Evolutionary conservation across 2,888 invertebrate species (phyloP).

Genomic region (Achlya flavicornis): DNA sequence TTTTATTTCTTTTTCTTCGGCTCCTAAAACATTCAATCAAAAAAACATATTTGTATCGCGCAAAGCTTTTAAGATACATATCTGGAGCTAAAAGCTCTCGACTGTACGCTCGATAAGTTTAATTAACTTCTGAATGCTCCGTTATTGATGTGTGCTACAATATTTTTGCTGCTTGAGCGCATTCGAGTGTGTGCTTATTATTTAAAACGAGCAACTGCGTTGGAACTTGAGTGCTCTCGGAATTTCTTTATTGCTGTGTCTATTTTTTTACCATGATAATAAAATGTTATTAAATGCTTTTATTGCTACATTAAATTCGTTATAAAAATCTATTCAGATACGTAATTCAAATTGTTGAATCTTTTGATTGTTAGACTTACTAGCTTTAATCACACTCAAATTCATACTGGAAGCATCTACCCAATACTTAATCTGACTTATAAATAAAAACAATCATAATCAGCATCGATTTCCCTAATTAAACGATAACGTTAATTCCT

Average conservation of each 20-base stretch:
- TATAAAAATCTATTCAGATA: too few relatives aligned
- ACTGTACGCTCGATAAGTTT: not conserved
- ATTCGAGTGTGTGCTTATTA: not conserved
- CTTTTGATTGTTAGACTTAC: too few relatives aligned
- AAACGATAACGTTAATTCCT: not conserved
- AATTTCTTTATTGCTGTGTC: not conserved
- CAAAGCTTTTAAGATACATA: slow-evolving; percentile 13
- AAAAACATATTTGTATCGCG: slow-evolving; percentile 5
- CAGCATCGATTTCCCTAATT: not conserved
- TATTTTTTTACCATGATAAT: not conserved
- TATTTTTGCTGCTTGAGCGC: not conserved
- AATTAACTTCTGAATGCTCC: slow-evolving; percentile 6
- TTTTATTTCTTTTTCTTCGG: not conserved
- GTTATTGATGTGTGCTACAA: slow-evolving; percentile 8
- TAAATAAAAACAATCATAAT: not conserved
- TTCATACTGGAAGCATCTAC: too few relatives aligned
- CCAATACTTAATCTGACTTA: too few relatives aligned
- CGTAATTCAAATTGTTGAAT: too few relatives aligned
- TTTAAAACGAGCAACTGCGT: not conserved
- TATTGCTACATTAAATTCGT: too few relatives aligned
- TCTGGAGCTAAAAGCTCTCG: slow-evolving; percentile 8
- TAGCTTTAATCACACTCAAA: too few relatives aligned
- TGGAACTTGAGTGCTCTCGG: not conserved
- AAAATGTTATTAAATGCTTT: too few relatives aligned
- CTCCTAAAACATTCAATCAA: not conserved